phyloP scores from a whole-genome alignment of 2,797 vertebrate genomes.

The Moxostoma hubbsi region DNA sequence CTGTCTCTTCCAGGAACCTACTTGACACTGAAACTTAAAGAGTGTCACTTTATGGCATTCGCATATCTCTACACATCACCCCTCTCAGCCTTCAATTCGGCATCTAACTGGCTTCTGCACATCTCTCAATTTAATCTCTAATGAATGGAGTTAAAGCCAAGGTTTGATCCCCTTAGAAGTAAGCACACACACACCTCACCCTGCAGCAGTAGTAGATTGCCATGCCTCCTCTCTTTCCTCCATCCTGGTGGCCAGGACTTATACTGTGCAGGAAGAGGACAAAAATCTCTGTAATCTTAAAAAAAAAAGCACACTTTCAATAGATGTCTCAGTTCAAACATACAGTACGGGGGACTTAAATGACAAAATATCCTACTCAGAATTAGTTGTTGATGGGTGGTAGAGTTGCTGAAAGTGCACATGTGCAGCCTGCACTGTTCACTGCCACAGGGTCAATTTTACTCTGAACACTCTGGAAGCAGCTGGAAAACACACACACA shows the following conservation, averaged over 20 bases:
- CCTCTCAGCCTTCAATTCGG: conserved; percentile 65
- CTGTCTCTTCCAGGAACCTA: conserved; percentile 59
- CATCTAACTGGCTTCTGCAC: conserved; percentile 74
- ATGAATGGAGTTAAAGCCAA: conserved; percentile 63
- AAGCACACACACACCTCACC: conserved; percentile 45
- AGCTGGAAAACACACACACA: conserved; percentile 69
- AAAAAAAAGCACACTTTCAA: conserved; percentile 69
- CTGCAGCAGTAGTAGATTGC: conserved; percentile 22
- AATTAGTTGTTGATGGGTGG: conserved; percentile 18
- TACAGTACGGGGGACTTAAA: conserved; percentile 31
- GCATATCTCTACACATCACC: conserved; percentile 58
- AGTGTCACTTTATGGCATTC: conserved; percentile 25
- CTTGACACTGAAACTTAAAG: conserved; percentile 64
- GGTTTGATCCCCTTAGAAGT: conserved; percentile 61
- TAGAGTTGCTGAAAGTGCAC: conserved; percentile 5
- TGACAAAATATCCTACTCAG: conserved; percentile 27
- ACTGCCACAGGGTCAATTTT: conserved; percentile 65
- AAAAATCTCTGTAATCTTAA: conserved; percentile 31
- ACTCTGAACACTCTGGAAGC: conserved; percentile 67
- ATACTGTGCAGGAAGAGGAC: conserved; percentile 26
- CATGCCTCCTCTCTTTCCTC: conserved; percentile 18
- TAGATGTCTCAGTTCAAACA: conserved; percentile 68
- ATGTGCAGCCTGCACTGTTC: conserved; percentile 26
- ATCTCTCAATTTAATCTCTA: conserved; percentile 70
- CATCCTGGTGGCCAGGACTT: conserved; percentile 20